Percentiles rank a stretch among this genome's conserved stretches.
These are phyloP conservation scores for Zaprionus camerounensis DNA, from an alignment of 1,140 invertebrate species.

Conservation along the genomic window DNA sequence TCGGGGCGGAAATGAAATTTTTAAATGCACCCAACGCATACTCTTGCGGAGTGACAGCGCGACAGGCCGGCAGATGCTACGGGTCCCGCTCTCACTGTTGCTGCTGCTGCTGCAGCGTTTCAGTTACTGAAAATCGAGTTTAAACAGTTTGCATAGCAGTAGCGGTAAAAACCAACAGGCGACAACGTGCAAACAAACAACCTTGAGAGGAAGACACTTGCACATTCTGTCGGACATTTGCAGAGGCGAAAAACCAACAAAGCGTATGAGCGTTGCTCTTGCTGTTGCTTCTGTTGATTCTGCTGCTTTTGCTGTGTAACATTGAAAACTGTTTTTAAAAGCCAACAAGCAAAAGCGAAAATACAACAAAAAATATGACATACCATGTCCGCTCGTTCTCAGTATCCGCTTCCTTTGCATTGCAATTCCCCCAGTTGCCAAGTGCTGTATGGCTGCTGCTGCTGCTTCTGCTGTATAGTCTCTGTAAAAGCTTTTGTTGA, in stretches of 20 bases:
- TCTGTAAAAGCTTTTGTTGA: constrained; percentile 13
- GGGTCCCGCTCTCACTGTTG: background rate
- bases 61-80: constrained; percentile 24
- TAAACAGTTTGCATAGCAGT: constrained; percentile 64
- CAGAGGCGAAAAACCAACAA: constrained; percentile 51
- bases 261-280: constrained; percentile 72
- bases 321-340: constrained; percentile 79
- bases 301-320: constrained; percentile 51
- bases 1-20: constrained; percentile 75
- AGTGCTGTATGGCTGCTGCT: constrained; percentile 2
- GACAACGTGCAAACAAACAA: constrained; percentile 41
- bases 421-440: constrained; percentile 13
- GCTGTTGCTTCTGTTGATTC: constrained; percentile 40
- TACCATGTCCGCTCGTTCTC: constrained; percentile 72
- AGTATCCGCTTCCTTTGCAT: constrained; percentile 69
- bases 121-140: constrained; percentile 40
- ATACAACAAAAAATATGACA: constrained; percentile 69
- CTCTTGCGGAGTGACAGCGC: background rate
- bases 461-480: background rate
- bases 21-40: constrained; percentile 43
- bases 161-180: constrained; percentile 46
- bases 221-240: constrained; percentile 68
- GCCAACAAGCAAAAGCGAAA: constrained; percentile 54
- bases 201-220: constrained; percentile 54
- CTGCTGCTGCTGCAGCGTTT: constrained; percentile 9